Evolutionary conservation across 64 coral and sea anemone species (phyloP).

Genomic region (Montipora efflorescens): DNA sequence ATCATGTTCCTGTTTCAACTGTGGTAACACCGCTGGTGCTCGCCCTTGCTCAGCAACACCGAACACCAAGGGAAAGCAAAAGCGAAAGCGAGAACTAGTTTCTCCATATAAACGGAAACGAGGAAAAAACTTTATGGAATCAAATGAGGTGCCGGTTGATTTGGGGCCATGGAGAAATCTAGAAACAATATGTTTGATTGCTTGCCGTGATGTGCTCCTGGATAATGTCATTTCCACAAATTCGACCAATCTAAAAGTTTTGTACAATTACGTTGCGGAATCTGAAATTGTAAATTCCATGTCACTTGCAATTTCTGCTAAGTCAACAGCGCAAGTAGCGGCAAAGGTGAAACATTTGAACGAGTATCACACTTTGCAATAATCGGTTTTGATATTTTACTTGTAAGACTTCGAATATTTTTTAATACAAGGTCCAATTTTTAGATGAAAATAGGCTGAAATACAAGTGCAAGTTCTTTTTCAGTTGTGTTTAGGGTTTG

Average conservation of each 20-base stretch:
- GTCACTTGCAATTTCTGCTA: too few species aligned
- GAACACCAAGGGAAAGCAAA: neutral
- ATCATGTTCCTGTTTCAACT: slow-evolving; percentile 12
- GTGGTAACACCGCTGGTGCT: neutral
- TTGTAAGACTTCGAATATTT: too few species aligned
- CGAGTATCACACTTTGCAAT: too few species aligned
- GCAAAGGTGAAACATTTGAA: too few species aligned
- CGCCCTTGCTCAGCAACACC: neutral
- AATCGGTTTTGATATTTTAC: too few species aligned
- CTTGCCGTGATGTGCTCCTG: neutral
- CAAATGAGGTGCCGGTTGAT: neutral
- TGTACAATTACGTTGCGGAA: too few species aligned
- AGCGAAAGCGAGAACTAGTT: slow-evolving; percentile 7
- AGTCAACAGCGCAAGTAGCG: too few species aligned
- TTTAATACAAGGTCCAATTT: too few species aligned
- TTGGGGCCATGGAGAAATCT: slow-evolving; percentile 35
- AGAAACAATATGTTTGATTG: slow-evolving; percentile 20
- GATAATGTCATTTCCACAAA: neutral
- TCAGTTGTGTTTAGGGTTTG: too few species aligned
- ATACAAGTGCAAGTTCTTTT: too few species aligned
- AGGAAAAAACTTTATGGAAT: slow-evolving; percentile 20
- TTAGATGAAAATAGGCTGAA: too few species aligned
- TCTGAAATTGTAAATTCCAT: too few species aligned
- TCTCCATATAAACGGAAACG: slow-evolving; percentile 48
- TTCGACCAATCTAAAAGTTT: neutral